phyloP scores from a whole-genome alignment of 2,888 invertebrate genomes.

The Frankliniella intonsa region DNA sequence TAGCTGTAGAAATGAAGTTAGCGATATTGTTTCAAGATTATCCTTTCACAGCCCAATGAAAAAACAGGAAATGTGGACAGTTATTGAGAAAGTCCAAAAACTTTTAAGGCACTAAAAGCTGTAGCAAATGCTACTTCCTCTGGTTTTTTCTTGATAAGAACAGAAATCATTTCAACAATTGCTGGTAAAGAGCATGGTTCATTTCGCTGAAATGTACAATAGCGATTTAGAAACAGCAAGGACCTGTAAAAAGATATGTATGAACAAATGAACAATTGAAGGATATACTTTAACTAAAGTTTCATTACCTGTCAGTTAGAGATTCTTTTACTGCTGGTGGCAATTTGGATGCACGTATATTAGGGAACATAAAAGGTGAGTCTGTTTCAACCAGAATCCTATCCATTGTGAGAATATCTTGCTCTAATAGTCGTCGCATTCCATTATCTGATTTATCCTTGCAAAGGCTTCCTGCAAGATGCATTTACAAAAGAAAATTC shows the following conservation, averaged over 20 bases:
- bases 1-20: no score
- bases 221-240: conserved; percentile 75
- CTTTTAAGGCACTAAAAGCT: conserved; percentile 84
- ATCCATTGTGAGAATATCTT: conserved; percentile 76
- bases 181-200: conserved; percentile 93
- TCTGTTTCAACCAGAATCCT: conserved; percentile 86
- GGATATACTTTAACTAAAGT: conserved; percentile 41
- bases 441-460: conserved; percentile 92
- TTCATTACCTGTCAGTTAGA: conserved; percentile 71
- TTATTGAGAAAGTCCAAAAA: conserved; percentile 78
- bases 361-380: conserved; percentile 94
- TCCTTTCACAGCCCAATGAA: conserved; percentile 23
- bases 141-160: conserved; percentile 77
- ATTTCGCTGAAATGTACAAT: conserved; percentile 93
- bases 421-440: conserved; percentile 74
- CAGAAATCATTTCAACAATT: conserved; percentile 90
- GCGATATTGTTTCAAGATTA: neutral
- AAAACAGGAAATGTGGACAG: neutral
- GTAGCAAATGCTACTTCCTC: conserved; percentile 87
- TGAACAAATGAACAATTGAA: conserved; percentile 42
- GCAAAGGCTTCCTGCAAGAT: conserved; percentile 66
- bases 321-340: conserved; percentile 82
- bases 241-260: conserved; percentile 52
- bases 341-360: conserved; percentile 87
- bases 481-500: neutral